Evolutionary conservation across 2,888 invertebrate genomes (phyloP).

Genomic region (Dicycla oo): DNA sequence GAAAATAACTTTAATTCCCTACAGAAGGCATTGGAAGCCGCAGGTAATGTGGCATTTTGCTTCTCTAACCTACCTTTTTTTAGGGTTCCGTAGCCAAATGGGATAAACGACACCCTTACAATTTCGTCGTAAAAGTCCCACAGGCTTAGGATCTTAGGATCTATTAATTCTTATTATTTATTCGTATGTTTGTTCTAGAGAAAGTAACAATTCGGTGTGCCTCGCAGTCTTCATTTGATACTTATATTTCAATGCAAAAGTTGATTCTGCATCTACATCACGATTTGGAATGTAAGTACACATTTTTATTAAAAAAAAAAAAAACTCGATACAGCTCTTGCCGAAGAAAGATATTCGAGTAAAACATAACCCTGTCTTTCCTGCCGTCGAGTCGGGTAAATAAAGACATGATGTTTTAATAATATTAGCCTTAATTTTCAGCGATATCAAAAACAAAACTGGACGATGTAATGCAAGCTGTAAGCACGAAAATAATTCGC

Average conservation of each 20-base stretch:
- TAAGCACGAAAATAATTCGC: background rate
- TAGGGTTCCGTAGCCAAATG: no score
- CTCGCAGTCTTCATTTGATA: slow-evolving; percentile 34
- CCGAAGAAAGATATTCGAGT: background rate
- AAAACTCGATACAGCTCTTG: background rate
- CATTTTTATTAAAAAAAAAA: slow-evolving; percentile 4
- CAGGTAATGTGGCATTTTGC: slow-evolving; percentile 63
- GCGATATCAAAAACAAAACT: slow-evolving; percentile 37
- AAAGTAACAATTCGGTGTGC: slow-evolving; percentile 11
- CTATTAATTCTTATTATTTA: background rate
- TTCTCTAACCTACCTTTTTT: no score
- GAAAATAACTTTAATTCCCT: slow-evolving; percentile 54
- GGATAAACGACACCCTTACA: no score
- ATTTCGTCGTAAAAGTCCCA: no score
- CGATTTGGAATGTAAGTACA: slow-evolving; percentile 57
- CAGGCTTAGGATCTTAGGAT: no score
- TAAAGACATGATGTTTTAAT: no score
- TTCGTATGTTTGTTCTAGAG: slow-evolving; percentile 44
- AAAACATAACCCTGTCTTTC: no score
- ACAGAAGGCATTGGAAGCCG: slow-evolving; percentile 62
- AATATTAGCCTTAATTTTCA: slow-evolving; percentile 22
- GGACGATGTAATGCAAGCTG: slow-evolving; percentile 27
- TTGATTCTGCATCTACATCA: slow-evolving; percentile 52
- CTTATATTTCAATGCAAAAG: slow-evolving; percentile 35
- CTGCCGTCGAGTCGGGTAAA: no score